These are phyloP conservation scores for Acanthosepion pharaonis DNA, from an alignment of 2,888 invertebrate species.

Conservation along the genomic window DNA sequence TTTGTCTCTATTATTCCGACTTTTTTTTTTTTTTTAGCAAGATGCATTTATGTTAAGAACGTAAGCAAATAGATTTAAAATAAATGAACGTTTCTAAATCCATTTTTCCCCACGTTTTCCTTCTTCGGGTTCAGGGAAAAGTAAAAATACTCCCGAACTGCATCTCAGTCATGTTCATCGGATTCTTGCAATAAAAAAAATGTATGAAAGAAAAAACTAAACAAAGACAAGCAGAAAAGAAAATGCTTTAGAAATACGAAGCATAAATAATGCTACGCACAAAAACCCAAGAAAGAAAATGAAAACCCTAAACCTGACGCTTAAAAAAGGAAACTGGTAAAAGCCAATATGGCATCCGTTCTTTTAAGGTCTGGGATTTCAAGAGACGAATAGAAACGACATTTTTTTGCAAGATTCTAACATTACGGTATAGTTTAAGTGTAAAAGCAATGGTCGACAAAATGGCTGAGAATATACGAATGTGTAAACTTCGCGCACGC, in stretches of 20 bases:
- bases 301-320: background rate
- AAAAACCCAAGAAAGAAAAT: background rate
- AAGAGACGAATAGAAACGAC: background rate
- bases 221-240: background rate
- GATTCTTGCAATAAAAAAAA: background rate
- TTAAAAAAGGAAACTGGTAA: background rate
- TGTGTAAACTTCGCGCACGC: too few species aligned
- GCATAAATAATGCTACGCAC: background rate
- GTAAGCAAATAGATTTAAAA: background rate
- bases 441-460: background rate
- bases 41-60: background rate
- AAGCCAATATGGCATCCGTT: background rate
- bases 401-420: background rate
- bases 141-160: background rate
- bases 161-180: background rate
- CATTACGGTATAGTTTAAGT: background rate
- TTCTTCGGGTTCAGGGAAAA: background rate
- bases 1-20: background rate
- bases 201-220: background rate
- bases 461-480: too few species aligned
- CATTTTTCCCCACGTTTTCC: background rate
- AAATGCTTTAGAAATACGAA: background rate
- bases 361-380: constrained; percentile 17
- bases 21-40: background rate
- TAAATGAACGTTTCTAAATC: background rate